These are phyloP conservation scores for Cantharis lateralis DNA, from an alignment of 2,888 invertebrate species.

Conservation along the genomic window DNA sequence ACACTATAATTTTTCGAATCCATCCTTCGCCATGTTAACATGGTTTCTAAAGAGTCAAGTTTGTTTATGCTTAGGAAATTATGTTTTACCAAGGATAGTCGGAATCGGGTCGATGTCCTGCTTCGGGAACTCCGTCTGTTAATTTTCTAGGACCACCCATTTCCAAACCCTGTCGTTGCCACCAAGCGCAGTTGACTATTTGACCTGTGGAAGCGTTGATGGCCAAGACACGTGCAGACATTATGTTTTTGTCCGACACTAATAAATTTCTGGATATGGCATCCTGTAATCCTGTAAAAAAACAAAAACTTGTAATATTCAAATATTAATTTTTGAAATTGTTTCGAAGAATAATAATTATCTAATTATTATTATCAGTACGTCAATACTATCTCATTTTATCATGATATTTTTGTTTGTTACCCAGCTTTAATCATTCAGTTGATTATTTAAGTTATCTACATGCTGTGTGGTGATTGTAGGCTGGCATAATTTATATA, in stretches of 20 bases:
- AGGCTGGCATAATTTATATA: not conserved
- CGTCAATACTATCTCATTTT: not conserved
- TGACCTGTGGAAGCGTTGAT: constrained; percentile 66
- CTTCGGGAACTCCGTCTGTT: constrained; percentile 52
- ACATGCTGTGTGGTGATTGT: not conserved
- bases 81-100: constrained; percentile 71
- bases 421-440: not conserved
- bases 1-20: not conserved
- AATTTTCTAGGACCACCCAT: constrained; percentile 61
- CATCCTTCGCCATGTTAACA: too few relatives aligned
- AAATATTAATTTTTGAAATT: not conserved
- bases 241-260: constrained; percentile 62
- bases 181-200: constrained; percentile 64
- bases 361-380: not conserved
- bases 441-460: not conserved
- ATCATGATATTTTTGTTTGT: not conserved
- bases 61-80: not conserved
- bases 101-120: constrained; percentile 68
- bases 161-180: constrained; percentile 62
- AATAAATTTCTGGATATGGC: constrained; percentile 76
- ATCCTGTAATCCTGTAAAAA: constrained; percentile 67
- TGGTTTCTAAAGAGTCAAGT: not conserved
- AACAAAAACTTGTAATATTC: not conserved
- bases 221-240: constrained; percentile 65
- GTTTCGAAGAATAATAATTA: not conserved